Evolutionary conservation across 2,113 vertebrate species (phyloP), one percentile per base, ranked within the genome.

Genomic region (Argyrosomus japonicus): DNA sequence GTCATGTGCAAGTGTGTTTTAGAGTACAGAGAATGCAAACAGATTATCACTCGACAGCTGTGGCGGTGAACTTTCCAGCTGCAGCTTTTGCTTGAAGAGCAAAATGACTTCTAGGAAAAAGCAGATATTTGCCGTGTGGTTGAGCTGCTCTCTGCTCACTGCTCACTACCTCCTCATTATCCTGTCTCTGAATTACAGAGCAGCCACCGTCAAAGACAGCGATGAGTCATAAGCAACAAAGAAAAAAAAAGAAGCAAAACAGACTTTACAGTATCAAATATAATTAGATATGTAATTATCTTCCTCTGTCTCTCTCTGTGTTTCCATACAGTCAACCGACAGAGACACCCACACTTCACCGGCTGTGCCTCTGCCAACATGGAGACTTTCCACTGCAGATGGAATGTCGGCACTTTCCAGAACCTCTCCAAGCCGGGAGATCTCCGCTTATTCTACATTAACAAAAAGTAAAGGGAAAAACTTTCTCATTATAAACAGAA

Each of bases 351-450:
- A 68, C 94, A 95, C 68, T 93, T 98, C 91, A 96, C 95, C 57
- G 94, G 94, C 79, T 99, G 98, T 68, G 94, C 96, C 91, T 99
- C 98, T 40, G 87, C 95, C 80, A 96, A 99, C 90, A 94, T 97
- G 94, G 96, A 97, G 90, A 98, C 97, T 1, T 97, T 99, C 89
- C 95, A 85, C 36, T 99, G 98, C 92, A 94, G 95, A 81, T 99
- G 98, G 98, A 96, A 94, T 70, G 88, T 91, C 0, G 96, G 94
- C 64, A 77, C 92, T 21, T 89, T 93, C 81, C 89, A 93, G 40
- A 94, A 94, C 65, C 72, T 95, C 40, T 95, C 95, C 3, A 82
- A 89, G 76, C 95, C 94, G 2, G 94, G 94, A 86, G 90, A 91
- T 5, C 77, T 97, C 21, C 95, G 96, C 40, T 88, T 99, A 0